Evolutionary conservation across 1,140 invertebrate genomes (phyloP), one percentile per base, ranked within the genome.

Genomic region (Drosophila pruinosa): DNA sequence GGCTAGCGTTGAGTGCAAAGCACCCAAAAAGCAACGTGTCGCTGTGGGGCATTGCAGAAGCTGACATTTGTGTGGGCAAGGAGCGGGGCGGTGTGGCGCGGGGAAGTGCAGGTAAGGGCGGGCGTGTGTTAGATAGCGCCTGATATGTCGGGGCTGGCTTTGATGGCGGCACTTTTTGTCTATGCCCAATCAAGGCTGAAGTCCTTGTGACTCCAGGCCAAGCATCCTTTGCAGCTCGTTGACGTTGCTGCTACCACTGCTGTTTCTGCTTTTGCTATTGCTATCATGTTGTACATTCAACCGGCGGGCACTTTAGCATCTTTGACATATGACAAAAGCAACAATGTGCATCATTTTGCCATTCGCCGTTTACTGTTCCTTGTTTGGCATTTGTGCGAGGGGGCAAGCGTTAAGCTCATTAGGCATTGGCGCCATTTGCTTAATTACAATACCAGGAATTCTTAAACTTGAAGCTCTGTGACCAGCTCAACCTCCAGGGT

Each of bases 81-180:
- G 5, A 6, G 21, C 17, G 26, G 0, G 15, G 6, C n/a, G n/a
- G n/a, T n/a, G n/a, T n/a, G 1, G 4, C 28, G 36, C 5, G 5
- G n/a, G 2, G 41, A 36, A 43, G 34, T 8, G 24, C 14, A 24
- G 22, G 8, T n/a, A 6, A 14, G 10, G 17, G 47, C 53, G 17
- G 64, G 15, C 28, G 78, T 62, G 61, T 67, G 63, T 75, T 61
- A 65, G 77, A 86, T 80, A 78, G 81, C 77, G 67, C 47, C 36
- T 45, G 70, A 68, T 67, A 67, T 61, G 63, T 31, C 31, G 28
- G 54, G 21, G 56, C 70, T 63, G 69, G 61, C 70, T 88, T 85
- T 86, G 81, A 88, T 50, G 81, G 77, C 73, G 77, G 80, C 81
- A 77, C 69, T 83, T 86, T 86, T 86, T 80, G 80, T 76, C 75